Base-by-base conservation (phyloP, 2,113 vertebrate genomes). In the Prolemur simus region DNA sequence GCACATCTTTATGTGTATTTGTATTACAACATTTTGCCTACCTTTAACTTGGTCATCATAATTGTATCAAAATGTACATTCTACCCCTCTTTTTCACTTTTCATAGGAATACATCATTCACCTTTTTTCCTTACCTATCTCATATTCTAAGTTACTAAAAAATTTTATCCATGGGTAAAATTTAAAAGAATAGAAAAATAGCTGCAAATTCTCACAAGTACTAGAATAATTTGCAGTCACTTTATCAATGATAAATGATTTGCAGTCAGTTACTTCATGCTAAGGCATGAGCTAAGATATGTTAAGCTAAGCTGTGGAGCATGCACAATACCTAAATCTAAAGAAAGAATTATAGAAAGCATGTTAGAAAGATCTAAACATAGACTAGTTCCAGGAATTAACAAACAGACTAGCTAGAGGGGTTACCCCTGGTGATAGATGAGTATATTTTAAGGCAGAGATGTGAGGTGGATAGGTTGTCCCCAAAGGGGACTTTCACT, bases 71-170 rank as follows among this genome's bases (percentile, higher is more conserved):
- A 87, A 81, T 81, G 23, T 47, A 84, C 63, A 66, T 80, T 92
- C 45, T 81, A 37, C 34, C 21, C 15, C 32, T 63, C 54, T 96
- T 94, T 69, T 92, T 29, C 1, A 34, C 4, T 68, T 82, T 34
- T 20, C 27, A 20, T 21, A 74, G 9, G 12, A 92, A 89, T 76
- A 25, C 64, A 6, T 84, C 47, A 58, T 32, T 82, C 42, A 66
- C 2, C 34, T 97, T 86, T 97, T 86, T 81, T 60, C 49, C 76
- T 85, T 4, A 56, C 69, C 13, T 52, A 12, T 60, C 13, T 87
- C 27, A 94, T 64, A 91, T 80, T 83, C 47, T 82, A 34, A 96
- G 17, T 77, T 78, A 89, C 4, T 86, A 88, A n/a, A 91, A 95
- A 86, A 86, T 82, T 3, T 60, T 14, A 52, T 86, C 11, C 20